A percentile compares a stretch with the other conserved stretches of the same genome.
Conservation (phyloP, 2,888 invertebrate species). For the Gymnocheta viridis region DNA sequence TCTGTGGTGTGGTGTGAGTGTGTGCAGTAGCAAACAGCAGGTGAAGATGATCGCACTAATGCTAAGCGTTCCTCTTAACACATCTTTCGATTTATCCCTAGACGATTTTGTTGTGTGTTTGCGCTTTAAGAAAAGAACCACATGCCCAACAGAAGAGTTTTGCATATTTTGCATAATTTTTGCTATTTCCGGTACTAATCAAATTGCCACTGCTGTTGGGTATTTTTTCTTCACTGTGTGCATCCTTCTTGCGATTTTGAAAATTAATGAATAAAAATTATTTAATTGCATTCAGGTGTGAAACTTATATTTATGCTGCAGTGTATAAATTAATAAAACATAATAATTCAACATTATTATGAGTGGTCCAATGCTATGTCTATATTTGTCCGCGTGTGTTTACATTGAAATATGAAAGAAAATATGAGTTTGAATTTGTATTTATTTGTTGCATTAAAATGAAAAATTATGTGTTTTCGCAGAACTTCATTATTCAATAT, state of each 20-base stretch:
- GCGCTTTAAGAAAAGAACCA: slow-evolving; percentile 5
- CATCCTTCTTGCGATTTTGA: not conserved
- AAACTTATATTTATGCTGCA: slow-evolving; percentile 67
- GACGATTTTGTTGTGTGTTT: not conserved
- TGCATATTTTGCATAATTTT: not conserved
- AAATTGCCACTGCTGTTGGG: not conserved
- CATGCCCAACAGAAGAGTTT: slow-evolving; percentile 14
- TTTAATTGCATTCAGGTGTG: slow-evolving; percentile 71
- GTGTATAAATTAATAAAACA: not conserved
- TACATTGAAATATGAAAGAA: not conserved
- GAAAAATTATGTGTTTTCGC: slow-evolving; percentile 19
- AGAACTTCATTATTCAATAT: slow-evolving; percentile 6
- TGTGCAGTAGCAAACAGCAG: not conserved
- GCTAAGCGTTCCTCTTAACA: not conserved
- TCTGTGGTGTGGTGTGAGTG: not conserved
- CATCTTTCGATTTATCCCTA: not conserved
- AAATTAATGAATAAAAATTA: slow-evolving; percentile 51
- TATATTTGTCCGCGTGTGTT: not conserved
- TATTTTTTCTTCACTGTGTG: no score
- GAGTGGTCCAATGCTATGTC: slow-evolving; percentile 23
- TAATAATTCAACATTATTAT: slow-evolving; percentile 38
- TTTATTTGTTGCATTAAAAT: slow-evolving; percentile 3
- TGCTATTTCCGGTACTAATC: slow-evolving; percentile 15
- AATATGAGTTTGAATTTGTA: slow-evolving; percentile 1
- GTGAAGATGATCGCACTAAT: not conserved